Conservation (phyloP, 2,797 vertebrate species). For the Ctenosaura bakeri region DNA sequence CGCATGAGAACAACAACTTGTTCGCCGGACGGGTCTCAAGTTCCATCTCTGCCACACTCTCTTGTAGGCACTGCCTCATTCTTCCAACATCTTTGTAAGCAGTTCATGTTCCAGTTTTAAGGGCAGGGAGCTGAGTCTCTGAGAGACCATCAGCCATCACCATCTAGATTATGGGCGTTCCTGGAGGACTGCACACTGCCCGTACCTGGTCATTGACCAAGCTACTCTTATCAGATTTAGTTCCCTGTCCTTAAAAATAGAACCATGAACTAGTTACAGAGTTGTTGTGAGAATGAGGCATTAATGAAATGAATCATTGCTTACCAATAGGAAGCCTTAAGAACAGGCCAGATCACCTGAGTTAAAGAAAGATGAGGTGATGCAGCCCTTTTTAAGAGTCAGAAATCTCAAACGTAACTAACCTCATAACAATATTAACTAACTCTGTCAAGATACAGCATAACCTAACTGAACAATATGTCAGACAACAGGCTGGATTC, state of each 20-base stretch:
- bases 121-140: too few species aligned
- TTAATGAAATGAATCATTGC: neutral
- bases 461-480: neutral
- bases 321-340: neutral
- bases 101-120: too few species aligned
- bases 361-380: neutral
- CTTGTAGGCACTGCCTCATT: too few species aligned
- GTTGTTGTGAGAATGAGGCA: neutral
- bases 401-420: neutral
- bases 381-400: too few species aligned
- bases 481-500: neutral
- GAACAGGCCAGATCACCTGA: neutral
- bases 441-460: neutral
- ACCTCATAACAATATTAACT: neutral
- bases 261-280: neutral
- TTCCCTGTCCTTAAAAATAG: neutral
- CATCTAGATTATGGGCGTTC: neutral
- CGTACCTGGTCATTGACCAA: neutral
- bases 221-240: neutral
- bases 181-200: too few species aligned
- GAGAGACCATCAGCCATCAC: too few species aligned
- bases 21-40: neutral
- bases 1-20: neutral
- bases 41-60: too few species aligned
- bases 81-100: too few species aligned